A percentile compares a stretch with the other conserved stretches of the same genome.
phyloP scores from a whole-genome alignment of 64 coral and sea anemone species.

The Actinia tenebrosa region DNA sequence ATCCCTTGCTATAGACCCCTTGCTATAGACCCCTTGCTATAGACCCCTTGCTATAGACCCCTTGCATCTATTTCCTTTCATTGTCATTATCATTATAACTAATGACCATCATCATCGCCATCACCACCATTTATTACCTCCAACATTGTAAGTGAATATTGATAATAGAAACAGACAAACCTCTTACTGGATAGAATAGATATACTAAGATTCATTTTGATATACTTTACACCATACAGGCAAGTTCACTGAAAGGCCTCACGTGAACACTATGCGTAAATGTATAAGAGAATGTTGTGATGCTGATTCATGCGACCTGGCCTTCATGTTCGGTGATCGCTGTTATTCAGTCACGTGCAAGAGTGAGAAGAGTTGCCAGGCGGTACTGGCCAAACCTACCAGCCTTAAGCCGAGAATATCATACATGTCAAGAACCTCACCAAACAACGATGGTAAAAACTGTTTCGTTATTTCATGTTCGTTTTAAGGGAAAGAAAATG shows the following conservation, averaged over 20 bases:
- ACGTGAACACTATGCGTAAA: conserved; percentile 55
- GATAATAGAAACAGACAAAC: too few relatives aligned
- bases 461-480: background rate
- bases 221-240: conserved; percentile 23
- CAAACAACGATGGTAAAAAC: conserved; percentile 20
- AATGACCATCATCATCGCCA: too few relatives aligned
- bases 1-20: too few relatives aligned
- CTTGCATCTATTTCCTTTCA: too few relatives aligned
- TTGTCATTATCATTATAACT: too few relatives aligned
- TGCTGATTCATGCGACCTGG: conserved; percentile 79
- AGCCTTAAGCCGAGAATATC: conserved; percentile 64
- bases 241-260: conserved; percentile 61
- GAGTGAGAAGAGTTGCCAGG: conserved; percentile 85
- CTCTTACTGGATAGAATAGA: too few relatives aligned
- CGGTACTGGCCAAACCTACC: conserved; percentile 81
- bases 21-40: too few relatives aligned
- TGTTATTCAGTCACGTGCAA: conserved; percentile 92
- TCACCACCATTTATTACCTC: too few relatives aligned
- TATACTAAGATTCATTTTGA: too few relatives aligned
- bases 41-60: too few relatives aligned
- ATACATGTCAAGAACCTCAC: conserved; percentile 60
- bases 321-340: conserved; percentile 95
- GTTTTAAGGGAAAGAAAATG: background rate
- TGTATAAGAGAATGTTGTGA: conserved; percentile 83
- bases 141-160: too few relatives aligned